Evolutionary conservation across 2,888 invertebrate species (phyloP), one percentile per base, ranked within the genome.

Genomic region (Hedychridium roseum): DNA sequence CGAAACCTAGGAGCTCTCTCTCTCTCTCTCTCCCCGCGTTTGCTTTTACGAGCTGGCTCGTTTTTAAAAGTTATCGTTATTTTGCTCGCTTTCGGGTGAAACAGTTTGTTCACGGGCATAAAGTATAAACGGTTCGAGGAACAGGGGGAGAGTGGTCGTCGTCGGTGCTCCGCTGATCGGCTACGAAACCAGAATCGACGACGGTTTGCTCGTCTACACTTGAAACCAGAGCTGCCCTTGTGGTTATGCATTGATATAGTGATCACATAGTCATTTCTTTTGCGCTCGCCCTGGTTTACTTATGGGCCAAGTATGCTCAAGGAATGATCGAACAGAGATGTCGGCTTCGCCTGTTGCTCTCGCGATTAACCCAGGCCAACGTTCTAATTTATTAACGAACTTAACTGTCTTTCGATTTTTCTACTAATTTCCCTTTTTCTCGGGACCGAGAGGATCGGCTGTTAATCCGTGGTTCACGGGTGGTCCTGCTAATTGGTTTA

Each of bases 11-110:
- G 66, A 78, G 71, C 43, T n/a, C n/a, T n/a, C n/a, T n/a, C n/a
- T n/a, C n/a, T n/a, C n/a, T n/a, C n/a, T n/a, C n/a, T n/a, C 58
- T 53, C 23, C 34, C 17, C 55, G 46, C 45, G 56, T 50, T 57
- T 36, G 57, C 64, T 70, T 78, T 78, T 78, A 78, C 73, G 78
- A 77, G 68, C 71, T 62, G 63, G 64, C 68, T 70, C 73, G 68
- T 71, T 76, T 74, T 71, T 71, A 71, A 76, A 75, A 78, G 68
- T 75, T 72, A 71, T 74, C 73, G 73, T 74, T 73, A 74, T 73
- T 75, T 71, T 74, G 71, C 70, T 73, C 66, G 61, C 63, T 70
- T 70, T 71, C 54, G 62, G 58, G 58, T 64, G 65, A 68, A 73
- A 73, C 70, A 74, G 68, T 72, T 71, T 69, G 67, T 71, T 64